A percentile compares a stretch with the other conserved stretches of the same genome.
Evolutionary conservation across 2,888 invertebrate species (phyloP).

Genomic region (Pachliopta kotzebuea): DNA sequence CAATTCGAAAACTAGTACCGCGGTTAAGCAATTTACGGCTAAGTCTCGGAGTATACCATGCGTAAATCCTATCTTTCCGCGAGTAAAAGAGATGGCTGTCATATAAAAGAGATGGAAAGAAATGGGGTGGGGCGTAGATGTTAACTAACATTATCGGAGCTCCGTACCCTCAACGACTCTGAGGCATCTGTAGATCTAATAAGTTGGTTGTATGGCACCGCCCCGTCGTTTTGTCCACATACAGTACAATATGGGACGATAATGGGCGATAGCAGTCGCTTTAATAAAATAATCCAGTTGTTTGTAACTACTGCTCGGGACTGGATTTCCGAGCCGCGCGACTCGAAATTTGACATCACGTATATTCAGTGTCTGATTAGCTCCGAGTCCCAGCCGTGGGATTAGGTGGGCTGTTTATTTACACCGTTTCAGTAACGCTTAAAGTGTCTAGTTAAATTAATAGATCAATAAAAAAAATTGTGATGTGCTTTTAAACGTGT

Average conservation of each 20-base stretch:
- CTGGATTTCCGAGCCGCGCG: conserved; percentile 44
- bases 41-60: conserved; percentile 46
- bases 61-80: conserved; percentile 42
- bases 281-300: conserved; percentile 78
- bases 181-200: conserved; percentile 32
- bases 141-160: conserved; percentile 39
- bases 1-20: conserved; percentile 44
- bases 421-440: neutral
- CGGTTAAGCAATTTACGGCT: conserved; percentile 41
- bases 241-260: conserved; percentile 64
- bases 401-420: no score
- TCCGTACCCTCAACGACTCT: conserved; percentile 14
- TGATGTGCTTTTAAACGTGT: conserved; percentile 26
- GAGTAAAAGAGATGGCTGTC: conserved; percentile 38
- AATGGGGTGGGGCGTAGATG: conserved; percentile 50
- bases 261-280: conserved; percentile 61
- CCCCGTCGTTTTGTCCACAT: conserved; percentile 65
- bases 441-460: conserved; percentile 4
- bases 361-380: neutral
- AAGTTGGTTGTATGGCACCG: conserved; percentile 47
- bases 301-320: conserved; percentile 48
- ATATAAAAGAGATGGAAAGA: conserved; percentile 37
- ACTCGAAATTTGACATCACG: conserved; percentile 16
- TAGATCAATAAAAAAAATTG: conserved; percentile 7
- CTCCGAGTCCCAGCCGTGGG: no score